phyloP scores from a whole-genome alignment of 2,797 vertebrate species.

The Sebastes iracundus region DNA sequence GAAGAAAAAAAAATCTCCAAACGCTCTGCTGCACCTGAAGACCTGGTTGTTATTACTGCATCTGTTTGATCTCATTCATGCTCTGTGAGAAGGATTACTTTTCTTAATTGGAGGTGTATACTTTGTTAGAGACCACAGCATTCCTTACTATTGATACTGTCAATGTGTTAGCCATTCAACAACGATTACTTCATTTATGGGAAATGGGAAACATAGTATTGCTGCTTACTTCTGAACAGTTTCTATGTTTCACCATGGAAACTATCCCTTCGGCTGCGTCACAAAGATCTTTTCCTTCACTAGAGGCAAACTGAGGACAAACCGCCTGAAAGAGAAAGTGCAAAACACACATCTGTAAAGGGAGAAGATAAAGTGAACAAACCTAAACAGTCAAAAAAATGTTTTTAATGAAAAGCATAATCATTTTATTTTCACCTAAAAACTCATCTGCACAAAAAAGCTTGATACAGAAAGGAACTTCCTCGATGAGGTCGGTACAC shows the following conservation, averaged over 20 bases:
- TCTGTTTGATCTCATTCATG: slow-evolving; percentile 47
- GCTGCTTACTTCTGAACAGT: slow-evolving; percentile 16
- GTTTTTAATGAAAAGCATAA: neutral
- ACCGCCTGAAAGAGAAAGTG: neutral
- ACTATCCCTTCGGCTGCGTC: neutral
- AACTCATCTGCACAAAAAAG: neutral
- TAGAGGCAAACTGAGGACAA: neutral
- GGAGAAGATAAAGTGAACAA: neutral
- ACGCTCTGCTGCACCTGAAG: slow-evolving; percentile 44
- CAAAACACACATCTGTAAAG: neutral
- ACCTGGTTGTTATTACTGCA: slow-evolving; percentile 53
- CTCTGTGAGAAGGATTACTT: slow-evolving; percentile 34
- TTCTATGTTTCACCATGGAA: slow-evolving; percentile 20
- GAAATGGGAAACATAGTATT: slow-evolving; percentile 26
- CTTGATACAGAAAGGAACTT: neutral
- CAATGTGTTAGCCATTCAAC: slow-evolving; percentile 58
- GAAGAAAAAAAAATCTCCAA: neutral
- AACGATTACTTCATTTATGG: slow-evolving; percentile 28
- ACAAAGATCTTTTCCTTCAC: neutral
- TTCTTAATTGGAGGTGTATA: slow-evolving; percentile 52
- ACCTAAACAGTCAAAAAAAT: neutral
- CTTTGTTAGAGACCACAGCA: slow-evolving; percentile 27
- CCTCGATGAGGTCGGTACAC: neutral
- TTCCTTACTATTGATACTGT: slow-evolving; percentile 48
- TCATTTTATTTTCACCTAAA: neutral